phyloP scores from a whole-genome alignment of 37 sponge, comb jelly and placozoan species.

The Halichondria panicea region DNA sequence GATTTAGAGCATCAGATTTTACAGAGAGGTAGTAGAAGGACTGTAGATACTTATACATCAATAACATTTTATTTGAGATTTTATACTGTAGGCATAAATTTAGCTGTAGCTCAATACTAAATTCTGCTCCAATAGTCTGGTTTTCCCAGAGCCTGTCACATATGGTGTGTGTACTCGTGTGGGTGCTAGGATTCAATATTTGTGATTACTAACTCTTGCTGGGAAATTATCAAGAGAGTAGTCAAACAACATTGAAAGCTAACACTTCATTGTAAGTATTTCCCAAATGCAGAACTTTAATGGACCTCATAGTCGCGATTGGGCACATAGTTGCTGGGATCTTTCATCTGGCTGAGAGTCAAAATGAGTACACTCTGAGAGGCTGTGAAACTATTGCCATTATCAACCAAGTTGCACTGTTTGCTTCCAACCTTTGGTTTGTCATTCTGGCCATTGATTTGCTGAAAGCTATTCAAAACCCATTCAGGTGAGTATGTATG shows the following conservation, averaged over 20 bases:
- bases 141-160: no score
- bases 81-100: no score
- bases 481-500: conserved; percentile 80
- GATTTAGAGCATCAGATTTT: no score
- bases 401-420: conserved; percentile 56
- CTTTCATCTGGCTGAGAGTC: not conserved
- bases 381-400: conserved; percentile 50
- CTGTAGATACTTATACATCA: no score
- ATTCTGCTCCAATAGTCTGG: no score
- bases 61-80: no score
- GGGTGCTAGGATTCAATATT: no score
- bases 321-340: conserved; percentile 32
- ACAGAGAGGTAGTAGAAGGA: no score
- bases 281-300: conserved; percentile 53
- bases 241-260: not conserved
- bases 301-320: conserved; percentile 63
- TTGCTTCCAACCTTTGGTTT: conserved; percentile 71
- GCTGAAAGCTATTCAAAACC: conserved; percentile 72
- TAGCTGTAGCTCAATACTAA: no score
- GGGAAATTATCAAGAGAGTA: no score
- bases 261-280: not conserved
- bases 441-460: conserved; percentile 68
- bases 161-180: no score
- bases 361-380: not conserved
- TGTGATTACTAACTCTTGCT: no score